Conservation (phyloP, 1,140 invertebrate genomes). For the Thaumetopoea pityocampa region DNA sequence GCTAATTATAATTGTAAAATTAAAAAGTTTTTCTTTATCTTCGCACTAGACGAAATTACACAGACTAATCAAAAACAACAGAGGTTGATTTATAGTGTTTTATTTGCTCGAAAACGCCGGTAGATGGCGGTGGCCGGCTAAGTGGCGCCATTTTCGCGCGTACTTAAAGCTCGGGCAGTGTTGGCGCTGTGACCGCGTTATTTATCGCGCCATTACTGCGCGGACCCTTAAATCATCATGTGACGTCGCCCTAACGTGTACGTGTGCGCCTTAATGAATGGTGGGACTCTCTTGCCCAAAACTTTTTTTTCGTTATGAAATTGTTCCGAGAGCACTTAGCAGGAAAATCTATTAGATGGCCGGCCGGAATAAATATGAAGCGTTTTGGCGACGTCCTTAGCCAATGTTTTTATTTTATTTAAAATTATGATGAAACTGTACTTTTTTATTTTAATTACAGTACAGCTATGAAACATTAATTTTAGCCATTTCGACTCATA, state of each 20-base stretch:
- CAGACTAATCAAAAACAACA: constrained; percentile 33
- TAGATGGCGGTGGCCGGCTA: constrained; percentile 61
- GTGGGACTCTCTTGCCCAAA: constrained; percentile 38
- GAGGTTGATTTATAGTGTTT: constrained; percentile 36
- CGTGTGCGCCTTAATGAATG: constrained; percentile 63
- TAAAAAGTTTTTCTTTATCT: no score
- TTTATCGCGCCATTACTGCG: constrained; percentile 70
- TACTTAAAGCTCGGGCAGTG: constrained; percentile 34
- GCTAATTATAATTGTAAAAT: no score
- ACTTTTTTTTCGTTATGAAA: constrained; percentile 64
- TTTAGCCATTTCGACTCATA: no score
- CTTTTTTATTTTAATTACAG: no score
- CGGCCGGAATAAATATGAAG: constrained; percentile 48
- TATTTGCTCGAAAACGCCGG: constrained; percentile 36
- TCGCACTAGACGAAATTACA: constrained; percentile 17
- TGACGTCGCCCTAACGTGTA: constrained; percentile 46
- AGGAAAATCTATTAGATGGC: constrained; percentile 57
- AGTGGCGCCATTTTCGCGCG: constrained; percentile 54
- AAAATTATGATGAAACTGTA: not conserved
- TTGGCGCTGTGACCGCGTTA: constrained; percentile 53
- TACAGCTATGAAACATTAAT: no score
- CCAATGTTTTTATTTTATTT: constrained; percentile 14
- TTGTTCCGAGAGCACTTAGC: constrained; percentile 68
- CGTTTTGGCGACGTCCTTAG: not conserved
- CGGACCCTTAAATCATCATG: constrained; percentile 67